Conservation (phyloP, 2,797 vertebrate species). For the Coccyzus lansbergi region DNA sequence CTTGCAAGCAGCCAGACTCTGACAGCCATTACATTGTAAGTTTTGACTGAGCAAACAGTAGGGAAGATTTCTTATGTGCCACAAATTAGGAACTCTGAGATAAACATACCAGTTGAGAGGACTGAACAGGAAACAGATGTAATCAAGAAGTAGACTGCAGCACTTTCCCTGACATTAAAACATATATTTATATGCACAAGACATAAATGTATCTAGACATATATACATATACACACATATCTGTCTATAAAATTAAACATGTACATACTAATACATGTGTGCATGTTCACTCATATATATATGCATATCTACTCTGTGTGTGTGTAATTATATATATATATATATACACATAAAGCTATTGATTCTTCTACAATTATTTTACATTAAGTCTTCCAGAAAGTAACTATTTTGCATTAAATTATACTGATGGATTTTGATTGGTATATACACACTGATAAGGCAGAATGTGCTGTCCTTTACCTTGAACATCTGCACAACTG, state of each 20-base stretch:
- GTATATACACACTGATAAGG: not conserved
- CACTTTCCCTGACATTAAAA: not conserved
- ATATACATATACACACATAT: not conserved
- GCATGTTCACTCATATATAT: not conserved
- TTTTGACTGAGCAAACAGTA: conserved; percentile 1
- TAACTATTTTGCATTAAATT: not conserved
- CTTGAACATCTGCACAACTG: accelerated
- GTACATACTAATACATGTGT: not conserved
- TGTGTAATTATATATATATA: not conserved
- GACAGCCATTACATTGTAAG: not conserved
- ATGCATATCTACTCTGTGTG: not conserved
- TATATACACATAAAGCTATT: not conserved
- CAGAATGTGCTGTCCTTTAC: not conserved
- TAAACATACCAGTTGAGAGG: not conserved
- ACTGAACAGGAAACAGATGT: not conserved
- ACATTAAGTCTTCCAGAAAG: not conserved
- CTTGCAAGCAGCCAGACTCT: not conserved
- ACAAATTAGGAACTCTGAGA: not conserved
- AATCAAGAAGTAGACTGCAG: not conserved
- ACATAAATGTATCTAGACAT: not conserved
- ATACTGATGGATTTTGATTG: not conserved
- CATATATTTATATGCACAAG: not conserved
- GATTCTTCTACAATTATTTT: not conserved
- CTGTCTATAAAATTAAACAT: not conserved
- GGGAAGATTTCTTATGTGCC: conserved; percentile 26